Base-by-base conservation (phyloP, 2,888 invertebrate species). In the Aphidius colemani region DNA sequence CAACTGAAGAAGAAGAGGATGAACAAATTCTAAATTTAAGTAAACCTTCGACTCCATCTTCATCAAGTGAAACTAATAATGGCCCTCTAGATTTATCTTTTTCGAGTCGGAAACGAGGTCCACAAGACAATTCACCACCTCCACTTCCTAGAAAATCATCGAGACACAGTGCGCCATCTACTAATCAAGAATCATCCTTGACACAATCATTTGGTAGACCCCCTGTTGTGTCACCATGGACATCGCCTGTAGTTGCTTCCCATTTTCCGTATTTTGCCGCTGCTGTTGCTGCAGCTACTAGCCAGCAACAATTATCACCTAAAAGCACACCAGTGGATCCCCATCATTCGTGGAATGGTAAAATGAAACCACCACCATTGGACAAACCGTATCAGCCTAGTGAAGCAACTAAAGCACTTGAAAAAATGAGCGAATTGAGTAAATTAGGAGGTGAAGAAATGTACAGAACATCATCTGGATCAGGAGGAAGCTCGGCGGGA, bases 381-480 rank as follows among this genome's bases (percentile, higher is more conserved):
- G 81, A 82, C 43, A 82, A 82, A 59, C 74, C 81, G 4, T 82
- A 80, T 63, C 82, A 81, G 9, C 91, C 93, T 0, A 93, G 88
- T 74, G 94, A 94, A 75, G 93, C 94, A 0, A 91, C 92, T 10
- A 95, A 94, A 81, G 94, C 95, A 7, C 82, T 95, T 62, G 95
- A 95, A 79, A 94, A 95, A 82, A 94, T 95, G 94, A 93, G 92
- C 75, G 94, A 95, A 78, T 85, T 95, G 74, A 94, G 94, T 75
- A 90, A 94, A 76, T 83, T 94, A 43, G 93, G 93, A 5, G 93
- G 94, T 0, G 92, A 92, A 67, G 91, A 91, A 75, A 83, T 91
- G 10, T 91, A 90, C 76, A 84, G 90, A 10, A 86, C 88, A 73
- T 79, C 83, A n/a, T 86, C 86, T 71, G 85, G 84, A 63, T 85